phyloP scores from a whole-genome alignment of 2,113 vertebrate genomes.

The Mormyrus lacerda region DNA sequence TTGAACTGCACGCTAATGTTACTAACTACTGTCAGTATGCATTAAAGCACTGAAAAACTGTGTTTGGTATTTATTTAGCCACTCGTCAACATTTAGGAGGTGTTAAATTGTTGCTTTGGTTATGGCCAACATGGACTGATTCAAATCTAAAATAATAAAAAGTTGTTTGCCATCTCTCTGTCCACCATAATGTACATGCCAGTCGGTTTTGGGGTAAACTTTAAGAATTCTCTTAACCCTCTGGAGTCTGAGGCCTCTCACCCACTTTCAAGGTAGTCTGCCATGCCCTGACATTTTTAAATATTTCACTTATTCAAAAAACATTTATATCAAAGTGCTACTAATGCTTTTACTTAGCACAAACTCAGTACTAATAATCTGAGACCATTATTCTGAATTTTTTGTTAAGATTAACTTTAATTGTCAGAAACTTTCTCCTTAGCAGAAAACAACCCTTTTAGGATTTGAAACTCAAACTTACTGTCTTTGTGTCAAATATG shows the following conservation, averaged over 20 bases:
- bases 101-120: not conserved
- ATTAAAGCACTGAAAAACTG: slow-evolving; percentile 21
- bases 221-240: not conserved
- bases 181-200: not conserved
- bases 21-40: not conserved
- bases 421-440: not conserved
- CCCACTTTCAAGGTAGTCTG: too few species aligned
- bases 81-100: not conserved
- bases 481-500: not conserved
- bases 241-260: too few species aligned
- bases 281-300: too few species aligned
- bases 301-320: too few species aligned
- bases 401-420: too few species aligned
- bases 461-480: not conserved
- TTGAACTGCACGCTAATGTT: slow-evolving; percentile 5
- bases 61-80: slow-evolving; percentile 19
- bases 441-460: not conserved
- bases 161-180: not conserved
- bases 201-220: not conserved
- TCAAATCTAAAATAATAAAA: not conserved
- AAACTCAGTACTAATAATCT: too few species aligned
- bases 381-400: too few species aligned
- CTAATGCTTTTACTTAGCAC: too few species aligned
- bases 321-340: too few species aligned
- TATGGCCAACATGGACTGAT: not conserved